Conservation (phyloP, 2,888 invertebrate species). For the Nowickia ferox region DNA sequence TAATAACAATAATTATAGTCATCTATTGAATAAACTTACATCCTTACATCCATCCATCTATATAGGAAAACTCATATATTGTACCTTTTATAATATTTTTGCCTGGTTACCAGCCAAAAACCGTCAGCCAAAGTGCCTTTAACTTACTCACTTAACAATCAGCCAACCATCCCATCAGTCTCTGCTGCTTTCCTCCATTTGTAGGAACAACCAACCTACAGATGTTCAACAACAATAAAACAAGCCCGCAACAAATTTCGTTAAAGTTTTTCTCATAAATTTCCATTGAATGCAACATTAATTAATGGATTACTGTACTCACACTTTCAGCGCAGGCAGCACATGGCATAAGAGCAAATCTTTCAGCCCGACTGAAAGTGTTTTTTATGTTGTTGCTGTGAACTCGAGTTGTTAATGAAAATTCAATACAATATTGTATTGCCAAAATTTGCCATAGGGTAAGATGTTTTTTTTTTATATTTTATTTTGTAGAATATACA, state of each 20-base stretch:
- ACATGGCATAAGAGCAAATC: constrained; percentile 18
- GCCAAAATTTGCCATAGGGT: constrained; percentile 47
- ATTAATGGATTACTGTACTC: constrained; percentile 70
- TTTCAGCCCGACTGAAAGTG: constrained; percentile 8
- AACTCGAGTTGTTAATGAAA: constrained; percentile 64
- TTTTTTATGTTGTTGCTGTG: constrained; percentile 13
- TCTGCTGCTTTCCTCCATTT: neutral
- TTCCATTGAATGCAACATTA: constrained; percentile 71
- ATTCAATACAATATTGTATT: constrained; percentile 65
- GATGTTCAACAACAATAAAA: constrained; percentile 64
- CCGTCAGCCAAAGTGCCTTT: neutral
- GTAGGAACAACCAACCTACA: constrained; percentile 17
- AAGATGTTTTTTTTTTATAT: constrained; percentile 5
- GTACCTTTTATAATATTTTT: constrained; percentile 33
- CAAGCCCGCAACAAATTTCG: constrained; percentile 70
- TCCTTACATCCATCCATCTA: neutral
- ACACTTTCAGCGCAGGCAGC: constrained; percentile 43
- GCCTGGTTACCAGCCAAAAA: constrained; percentile 9
- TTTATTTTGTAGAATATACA: neutral
- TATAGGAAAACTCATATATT: neutral
- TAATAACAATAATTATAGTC: constrained; percentile 63
- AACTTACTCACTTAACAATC: neutral
- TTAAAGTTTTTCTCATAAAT: constrained; percentile 72
- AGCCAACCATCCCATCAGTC: neutral
- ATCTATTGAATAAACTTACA: constrained; percentile 56